These are phyloP conservation scores for Tipula helvola DNA, from an alignment of 2,888 invertebrate species.

Conservation along the genomic window DNA sequence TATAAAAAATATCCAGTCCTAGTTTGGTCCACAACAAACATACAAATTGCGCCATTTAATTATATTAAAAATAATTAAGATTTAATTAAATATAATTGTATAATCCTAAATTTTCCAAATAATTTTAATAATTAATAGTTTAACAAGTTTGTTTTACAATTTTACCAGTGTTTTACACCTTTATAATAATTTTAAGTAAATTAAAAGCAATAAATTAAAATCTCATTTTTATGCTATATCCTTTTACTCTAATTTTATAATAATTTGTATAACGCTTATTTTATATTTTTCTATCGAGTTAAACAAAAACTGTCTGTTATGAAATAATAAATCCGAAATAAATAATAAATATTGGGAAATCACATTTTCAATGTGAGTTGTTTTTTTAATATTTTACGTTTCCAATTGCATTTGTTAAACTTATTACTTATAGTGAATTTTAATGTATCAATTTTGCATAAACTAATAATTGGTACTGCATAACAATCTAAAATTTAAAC, in stretches of 20 bases:
- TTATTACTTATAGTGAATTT: too few species aligned
- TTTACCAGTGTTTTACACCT: background rate
- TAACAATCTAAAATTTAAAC: too few species aligned
- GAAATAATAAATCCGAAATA: too few species aligned
- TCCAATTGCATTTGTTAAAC: too few species aligned
- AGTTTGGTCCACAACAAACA: background rate
- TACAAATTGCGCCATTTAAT: background rate
- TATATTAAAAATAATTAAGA: background rate
- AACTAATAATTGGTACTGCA: too few species aligned
- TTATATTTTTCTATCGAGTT: too few species aligned
- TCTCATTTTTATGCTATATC: background rate
- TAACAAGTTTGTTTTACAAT: background rate
- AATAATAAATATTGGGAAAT: too few species aligned
- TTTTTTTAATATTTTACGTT: too few species aligned
- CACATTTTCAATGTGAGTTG: too few species aligned
- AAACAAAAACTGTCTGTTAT: too few species aligned
- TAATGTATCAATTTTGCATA: too few species aligned
- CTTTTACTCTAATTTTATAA: background rate
- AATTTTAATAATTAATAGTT: background rate
- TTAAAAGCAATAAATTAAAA: background rate
- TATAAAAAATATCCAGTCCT: background rate
- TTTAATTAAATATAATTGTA: background rate
- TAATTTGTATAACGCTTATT: background rate
- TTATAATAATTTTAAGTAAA: background rate
- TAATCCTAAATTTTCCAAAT: background rate